Percentiles rank a stretch among this genome's conserved stretches.
Evolutionary conservation across 2,797 vertebrate genomes (phyloP).

Genomic region (Novumbra hubbsi): DNA sequence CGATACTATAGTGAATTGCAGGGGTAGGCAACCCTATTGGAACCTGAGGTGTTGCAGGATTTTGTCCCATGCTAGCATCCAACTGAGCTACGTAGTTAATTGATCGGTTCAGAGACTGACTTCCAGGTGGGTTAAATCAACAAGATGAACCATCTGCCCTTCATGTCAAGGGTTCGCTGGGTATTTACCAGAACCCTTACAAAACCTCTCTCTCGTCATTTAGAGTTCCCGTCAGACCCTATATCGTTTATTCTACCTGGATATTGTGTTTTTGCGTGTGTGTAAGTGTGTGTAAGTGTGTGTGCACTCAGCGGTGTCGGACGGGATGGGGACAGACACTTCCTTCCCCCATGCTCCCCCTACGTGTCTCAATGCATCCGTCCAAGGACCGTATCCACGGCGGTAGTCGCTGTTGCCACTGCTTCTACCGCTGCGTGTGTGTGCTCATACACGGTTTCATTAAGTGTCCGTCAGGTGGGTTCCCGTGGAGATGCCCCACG

Average conservation of each 20-base stretch:
- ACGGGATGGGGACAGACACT: conserved; percentile 32
- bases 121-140: neutral
- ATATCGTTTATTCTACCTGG: no score
- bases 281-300: conserved; percentile 16
- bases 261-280: conserved; percentile 4
- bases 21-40: no score
- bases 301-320: neutral
- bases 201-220: no score
- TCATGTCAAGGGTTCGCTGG: no score
- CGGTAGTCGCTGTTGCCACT: no score
- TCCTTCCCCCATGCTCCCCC: conserved; percentile 37
- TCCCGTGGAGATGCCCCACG: conserved; percentile 50
- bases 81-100: no score
- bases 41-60: no score
- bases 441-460: conserved; percentile 18
- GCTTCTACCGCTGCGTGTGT: conserved; percentile 17
- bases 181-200: no score
- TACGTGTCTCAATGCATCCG: conserved; percentile 45
- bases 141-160: no score
- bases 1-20: neutral
- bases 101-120: no score
- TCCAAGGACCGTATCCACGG: conserved; percentile 38
- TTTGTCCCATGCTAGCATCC: no score
- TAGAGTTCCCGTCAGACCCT: no score
- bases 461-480: conserved; percentile 52